Evolutionary conservation across 2,113 vertebrate species (phyloP).

Genomic region (Ictalurus punctatus): DNA sequence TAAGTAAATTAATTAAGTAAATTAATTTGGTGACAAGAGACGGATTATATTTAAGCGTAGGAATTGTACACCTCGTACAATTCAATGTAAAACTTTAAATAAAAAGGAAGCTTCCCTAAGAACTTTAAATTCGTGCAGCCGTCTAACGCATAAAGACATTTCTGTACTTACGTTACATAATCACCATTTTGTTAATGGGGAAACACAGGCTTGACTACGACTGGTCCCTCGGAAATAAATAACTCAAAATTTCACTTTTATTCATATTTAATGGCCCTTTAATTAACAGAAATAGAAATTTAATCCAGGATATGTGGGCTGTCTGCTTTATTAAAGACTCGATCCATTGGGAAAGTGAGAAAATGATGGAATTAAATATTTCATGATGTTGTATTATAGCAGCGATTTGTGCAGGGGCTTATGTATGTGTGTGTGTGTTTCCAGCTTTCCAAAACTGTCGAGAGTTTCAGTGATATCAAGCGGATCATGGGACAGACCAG

Average conservation of each 20-base stretch:
- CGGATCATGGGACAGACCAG: neutral
- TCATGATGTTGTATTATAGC: conserved; percentile 16
- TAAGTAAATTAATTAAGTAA: too few relatives aligned
- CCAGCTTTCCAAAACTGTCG: neutral
- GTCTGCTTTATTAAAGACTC: conserved; percentile 5
- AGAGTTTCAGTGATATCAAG: conserved; percentile 8
- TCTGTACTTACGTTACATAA: neutral
- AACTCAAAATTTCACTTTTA: neutral
- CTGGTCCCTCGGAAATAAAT: neutral
- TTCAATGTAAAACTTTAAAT: neutral
- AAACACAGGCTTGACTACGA: neutral
- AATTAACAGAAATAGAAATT: conserved; percentile 8
- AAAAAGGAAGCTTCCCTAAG: neutral
- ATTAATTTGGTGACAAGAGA: too few relatives aligned
- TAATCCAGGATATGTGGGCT: neutral
- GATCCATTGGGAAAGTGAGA: neutral
- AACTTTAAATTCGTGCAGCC: too few relatives aligned
- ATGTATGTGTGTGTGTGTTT: neutral
- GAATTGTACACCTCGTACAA: too few relatives aligned
- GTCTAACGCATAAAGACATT: neutral
- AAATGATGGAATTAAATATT: conserved; percentile 18
- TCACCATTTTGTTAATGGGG: neutral
- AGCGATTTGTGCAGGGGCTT: neutral
- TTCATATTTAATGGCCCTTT: neutral
- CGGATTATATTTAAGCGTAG: too few relatives aligned